Evolutionary conservation across 2,888 invertebrate species (phyloP), one percentile per base, ranked within the genome.

Genomic region (Eustalomyia histrio): DNA sequence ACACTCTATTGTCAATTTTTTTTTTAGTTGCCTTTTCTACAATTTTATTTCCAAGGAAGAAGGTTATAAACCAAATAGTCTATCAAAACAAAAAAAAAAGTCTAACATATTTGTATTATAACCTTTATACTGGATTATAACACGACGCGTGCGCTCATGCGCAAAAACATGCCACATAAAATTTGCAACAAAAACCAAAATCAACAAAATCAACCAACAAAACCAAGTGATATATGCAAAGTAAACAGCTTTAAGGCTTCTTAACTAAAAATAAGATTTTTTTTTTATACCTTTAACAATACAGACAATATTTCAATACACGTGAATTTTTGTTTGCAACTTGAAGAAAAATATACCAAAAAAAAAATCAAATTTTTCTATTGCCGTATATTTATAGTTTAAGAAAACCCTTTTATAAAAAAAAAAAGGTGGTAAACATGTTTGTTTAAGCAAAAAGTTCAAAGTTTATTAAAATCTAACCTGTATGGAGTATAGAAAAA

Each of bases 101-200:
- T 65, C 69, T 61, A 53, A 63, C 55, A 80, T 63, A 75, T n/a
- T n/a, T n/a, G n/a, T 47, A 71, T 50, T 72, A 55, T 64, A 69
- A 63, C 76, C 61, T 80, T 67, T 72, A 67, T 61, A 72, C 64
- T 21, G 72, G 57, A 76, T 72, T 80, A 72, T 53, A 80, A 72
- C 65, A 76, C 76, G 80, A 80, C 80, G 72, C 80, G 80, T 80
- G 80, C 80, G 72, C 80, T 76, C 80, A 80, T 72, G 80, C 80
- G 76, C 67, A 80, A 63, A 72, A 72, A 72, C 67, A 72, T 67
- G 67, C 72, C 72, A 80, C 61, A 76, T 57, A 72, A 76, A 67
- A 65, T 78, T 67, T 60, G 65, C 72, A 72, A 67, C 18, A 61
- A 52, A 47, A 47, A 47, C 43, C 43, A 43, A 39, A 1, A 39